phyloP scores from a whole-genome alignment of 2,797 vertebrate species.

The Emys orbicularis region DNA sequence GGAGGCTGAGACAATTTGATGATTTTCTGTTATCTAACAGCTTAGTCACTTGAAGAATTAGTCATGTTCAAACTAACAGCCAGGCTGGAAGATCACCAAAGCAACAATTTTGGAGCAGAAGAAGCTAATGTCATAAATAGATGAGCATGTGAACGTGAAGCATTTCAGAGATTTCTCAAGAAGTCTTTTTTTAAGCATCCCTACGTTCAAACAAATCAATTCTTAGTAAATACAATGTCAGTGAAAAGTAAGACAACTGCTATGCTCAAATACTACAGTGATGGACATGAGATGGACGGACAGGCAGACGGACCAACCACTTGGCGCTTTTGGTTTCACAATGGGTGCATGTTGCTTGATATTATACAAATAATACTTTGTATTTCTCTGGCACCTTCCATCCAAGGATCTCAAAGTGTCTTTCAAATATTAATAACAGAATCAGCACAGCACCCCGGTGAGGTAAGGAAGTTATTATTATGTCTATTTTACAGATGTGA shows the following conservation, averaged over 20 bases:
- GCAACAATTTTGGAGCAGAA: slow-evolving; percentile 62
- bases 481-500: background rate
- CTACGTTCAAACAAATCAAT: slow-evolving; percentile 1
- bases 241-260: background rate
- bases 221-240: background rate
- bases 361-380: accelerated
- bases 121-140: slow-evolving; percentile 61
- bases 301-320: background rate
- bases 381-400: background rate
- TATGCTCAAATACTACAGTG: background rate
- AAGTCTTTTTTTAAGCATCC: slow-evolving; percentile 32
- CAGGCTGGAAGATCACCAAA: slow-evolving; percentile 59
- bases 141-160: slow-evolving; percentile 59
- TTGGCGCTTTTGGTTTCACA: background rate
- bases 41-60: slow-evolving; percentile 74
- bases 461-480: accelerated
- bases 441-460: background rate
- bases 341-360: background rate
- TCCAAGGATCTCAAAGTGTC: background rate
- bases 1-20: slow-evolving; percentile 50
- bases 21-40: slow-evolving; percentile 71
- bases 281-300: background rate
- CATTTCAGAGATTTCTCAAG: slow-evolving; percentile 62
- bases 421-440: background rate
- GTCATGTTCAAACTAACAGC: slow-evolving; percentile 73